phyloP scores from a whole-genome alignment of 1,140 invertebrate genomes.

The Drosophila ironensis region DNA sequence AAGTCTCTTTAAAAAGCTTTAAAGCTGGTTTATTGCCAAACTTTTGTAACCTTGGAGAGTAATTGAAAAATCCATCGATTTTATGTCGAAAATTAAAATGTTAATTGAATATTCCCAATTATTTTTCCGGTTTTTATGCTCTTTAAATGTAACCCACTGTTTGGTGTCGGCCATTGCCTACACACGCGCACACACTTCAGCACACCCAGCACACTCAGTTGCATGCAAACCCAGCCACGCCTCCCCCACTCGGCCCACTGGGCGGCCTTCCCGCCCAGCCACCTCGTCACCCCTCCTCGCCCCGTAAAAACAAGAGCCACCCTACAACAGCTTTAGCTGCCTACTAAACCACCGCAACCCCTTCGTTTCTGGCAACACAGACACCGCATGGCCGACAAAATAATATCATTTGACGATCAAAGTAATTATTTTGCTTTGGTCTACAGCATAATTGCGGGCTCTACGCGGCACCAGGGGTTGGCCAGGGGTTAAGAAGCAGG shows the following conservation, averaged over 20 bases:
- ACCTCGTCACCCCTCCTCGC: background rate
- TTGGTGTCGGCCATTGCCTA: conserved; percentile 33
- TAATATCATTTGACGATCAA: conserved; percentile 81
- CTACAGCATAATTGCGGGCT: conserved; percentile 78
- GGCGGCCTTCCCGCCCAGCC: conserved; percentile 12
- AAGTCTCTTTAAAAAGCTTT: no score
- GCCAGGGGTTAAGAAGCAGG: conserved; percentile 1
- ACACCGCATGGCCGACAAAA: conserved; percentile 63
- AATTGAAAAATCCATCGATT: no score
- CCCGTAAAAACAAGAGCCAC: conserved; percentile 23
- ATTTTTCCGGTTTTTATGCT: background rate
- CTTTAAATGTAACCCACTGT: conserved; percentile 28
- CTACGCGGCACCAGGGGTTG: conserved; percentile 39
- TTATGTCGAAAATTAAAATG: no score
- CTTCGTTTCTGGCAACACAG: conserved; percentile 5
- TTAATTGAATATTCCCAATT: background rate
- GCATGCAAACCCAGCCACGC: conserved; percentile 41
- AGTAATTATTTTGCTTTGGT: conserved; percentile 81
- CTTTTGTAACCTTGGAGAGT: no score
- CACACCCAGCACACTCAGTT: conserved; percentile 46
- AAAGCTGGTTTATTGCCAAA: no score
- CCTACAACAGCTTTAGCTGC: background rate
- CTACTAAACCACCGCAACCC: conserved; percentile 22
- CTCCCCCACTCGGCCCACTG: conserved; percentile 11
- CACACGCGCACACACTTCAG: conserved; percentile 15